Conservation (phyloP, 2,113 vertebrate species). For the Cricetomys ansorgei region DNA sequence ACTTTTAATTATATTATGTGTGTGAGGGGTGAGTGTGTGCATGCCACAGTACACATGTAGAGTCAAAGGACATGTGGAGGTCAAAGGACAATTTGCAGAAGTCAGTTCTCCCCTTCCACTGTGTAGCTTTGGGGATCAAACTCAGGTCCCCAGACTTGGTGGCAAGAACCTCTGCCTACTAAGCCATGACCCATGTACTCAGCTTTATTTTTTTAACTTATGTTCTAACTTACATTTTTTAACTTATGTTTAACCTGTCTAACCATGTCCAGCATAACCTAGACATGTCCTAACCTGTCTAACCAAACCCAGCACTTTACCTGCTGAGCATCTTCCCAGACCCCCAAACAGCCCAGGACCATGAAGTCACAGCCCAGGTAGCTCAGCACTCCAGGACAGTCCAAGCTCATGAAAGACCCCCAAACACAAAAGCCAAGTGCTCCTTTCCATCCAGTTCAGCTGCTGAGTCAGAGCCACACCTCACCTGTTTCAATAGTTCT, state of each 20-base stretch:
- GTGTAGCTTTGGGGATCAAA: background rate
- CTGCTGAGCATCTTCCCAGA: background rate
- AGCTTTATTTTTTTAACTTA: background rate
- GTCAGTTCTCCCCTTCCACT: background rate
- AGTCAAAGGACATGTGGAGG: too few species aligned
- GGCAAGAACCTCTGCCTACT: background rate
- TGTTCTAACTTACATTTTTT: too few species aligned
- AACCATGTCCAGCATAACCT: too few species aligned
- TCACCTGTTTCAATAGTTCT: background rate
- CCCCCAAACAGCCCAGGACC: conserved; percentile 9
- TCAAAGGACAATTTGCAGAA: background rate
- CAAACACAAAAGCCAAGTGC: background rate
- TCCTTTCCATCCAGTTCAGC: background rate
- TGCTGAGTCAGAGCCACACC: background rate
- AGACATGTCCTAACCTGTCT: too few species aligned
- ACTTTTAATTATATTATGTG: background rate
- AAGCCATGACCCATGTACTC: background rate
- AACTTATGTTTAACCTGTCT: too few species aligned
- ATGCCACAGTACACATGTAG: background rate
- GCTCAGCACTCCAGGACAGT: conserved; percentile 36
- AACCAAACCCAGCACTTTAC: background rate
- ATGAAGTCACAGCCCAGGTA: conserved; percentile 40
- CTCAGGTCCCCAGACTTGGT: background rate
- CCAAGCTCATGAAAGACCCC: background rate
- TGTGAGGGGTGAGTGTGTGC: background rate